Evolutionary conservation across 2,888 invertebrate genomes (phyloP), one percentile per base, ranked within the genome.

Genomic region (Mesodorylaimus sp.): DNA sequence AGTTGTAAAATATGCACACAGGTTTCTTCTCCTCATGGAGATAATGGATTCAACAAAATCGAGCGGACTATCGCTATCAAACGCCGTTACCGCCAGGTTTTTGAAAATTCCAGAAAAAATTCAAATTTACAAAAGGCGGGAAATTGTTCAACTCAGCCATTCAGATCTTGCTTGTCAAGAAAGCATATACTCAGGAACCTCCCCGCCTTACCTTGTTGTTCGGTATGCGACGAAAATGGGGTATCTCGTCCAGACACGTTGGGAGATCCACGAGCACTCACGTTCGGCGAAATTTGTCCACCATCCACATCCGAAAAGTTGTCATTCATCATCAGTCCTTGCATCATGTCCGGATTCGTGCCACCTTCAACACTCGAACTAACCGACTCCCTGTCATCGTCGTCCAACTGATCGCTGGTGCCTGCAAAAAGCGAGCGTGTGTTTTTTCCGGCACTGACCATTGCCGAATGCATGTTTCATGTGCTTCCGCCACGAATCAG

Each of bases 261-360:
- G 2, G 71, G 71, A 2, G 70, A 68, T 39, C 68, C 71, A 3
- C 70, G 61, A 25, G 91, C 93, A 21, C 89, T 89, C 54, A 95
- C 91, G 70, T 93, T 93, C 0, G 93, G 70, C 25, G 55, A 55
- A 26, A 63, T 58, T 27, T 60, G 59, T 3, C 58, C 58, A 39
- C n/a, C 41, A 52, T 89, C 82, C 87, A 93, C 89, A 65, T 95
- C 95, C 0, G 89, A 89, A 24, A 95, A 75, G 71, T 91, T 91
- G 66, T 89, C 89, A 43, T 63, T 63, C 50, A 88, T 71, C 19
- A 61, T 63, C n/a, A n/a, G n/a, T n/a, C n/a, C n/a, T 1, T 67
- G 66, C 23, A 60, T 63, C 3, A 64, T 24, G 28, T 46, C 47
- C 29, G 25, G 41, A 51, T 57, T 48, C 13, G 38, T 26, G 5